Evolutionary conservation across 2,888 invertebrate genomes (phyloP).

Genomic region (Cerastis rubricosa): DNA sequence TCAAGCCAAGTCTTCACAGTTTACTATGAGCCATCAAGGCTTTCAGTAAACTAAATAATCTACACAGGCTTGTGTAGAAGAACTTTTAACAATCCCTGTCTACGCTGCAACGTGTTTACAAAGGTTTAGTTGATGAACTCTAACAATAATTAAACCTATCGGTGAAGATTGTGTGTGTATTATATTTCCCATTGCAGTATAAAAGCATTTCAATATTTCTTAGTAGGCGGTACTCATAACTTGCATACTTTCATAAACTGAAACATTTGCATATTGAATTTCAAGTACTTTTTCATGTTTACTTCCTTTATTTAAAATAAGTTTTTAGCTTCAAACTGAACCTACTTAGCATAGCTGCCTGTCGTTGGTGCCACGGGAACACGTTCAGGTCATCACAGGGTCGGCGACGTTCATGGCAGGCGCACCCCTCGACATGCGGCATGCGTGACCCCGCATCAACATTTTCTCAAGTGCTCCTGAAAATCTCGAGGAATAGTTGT

Average conservation of each 20-base stretch:
- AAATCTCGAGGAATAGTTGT: slow-evolving; percentile 65
- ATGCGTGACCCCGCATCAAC: slow-evolving; percentile 82
- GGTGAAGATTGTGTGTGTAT: not conserved
- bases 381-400: slow-evolving; percentile 76
- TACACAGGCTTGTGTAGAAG: slow-evolving; percentile 39
- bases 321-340: slow-evolving; percentile 6
- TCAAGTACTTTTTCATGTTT: not conserved
- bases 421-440: slow-evolving; percentile 72
- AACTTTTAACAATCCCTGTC: slow-evolving; percentile 8
- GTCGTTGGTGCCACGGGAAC: slow-evolving; percentile 55
- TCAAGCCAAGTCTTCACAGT: slow-evolving; percentile 57
- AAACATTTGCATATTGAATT: slow-evolving; percentile 1
- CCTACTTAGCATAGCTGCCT: slow-evolving; percentile 25
- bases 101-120: slow-evolving; percentile 3
- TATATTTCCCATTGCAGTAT: not conserved
- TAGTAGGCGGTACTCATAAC: not conserved
- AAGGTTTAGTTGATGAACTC: slow-evolving; percentile 11
- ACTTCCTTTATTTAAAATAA: not conserved
- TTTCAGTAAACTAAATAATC: slow-evolving; percentile 58
- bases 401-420: slow-evolving; percentile 67
- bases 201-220: not conserved
- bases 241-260: not conserved
- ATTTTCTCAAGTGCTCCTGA: slow-evolving; percentile 73
- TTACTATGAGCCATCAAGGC: slow-evolving; percentile 55
- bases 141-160: not conserved